These are phyloP conservation scores for Semaprochilodus insignis DNA, from an alignment of 2,797 vertebrate genomes.

Conservation along the genomic window DNA sequence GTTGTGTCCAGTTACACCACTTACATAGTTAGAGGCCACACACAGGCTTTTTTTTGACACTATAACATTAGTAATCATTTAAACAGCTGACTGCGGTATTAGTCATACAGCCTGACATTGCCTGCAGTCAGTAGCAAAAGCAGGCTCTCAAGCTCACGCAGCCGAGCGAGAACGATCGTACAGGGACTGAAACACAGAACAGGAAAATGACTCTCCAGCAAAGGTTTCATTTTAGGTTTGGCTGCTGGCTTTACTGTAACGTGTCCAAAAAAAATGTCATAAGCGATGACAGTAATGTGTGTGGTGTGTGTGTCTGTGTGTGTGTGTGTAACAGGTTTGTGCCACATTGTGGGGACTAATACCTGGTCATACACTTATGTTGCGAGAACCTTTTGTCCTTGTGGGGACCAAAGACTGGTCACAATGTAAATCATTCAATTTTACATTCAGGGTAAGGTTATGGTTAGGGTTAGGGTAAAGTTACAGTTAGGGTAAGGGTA, in stretches of 20 bases:
- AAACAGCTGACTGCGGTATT: not conserved
- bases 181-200: not conserved
- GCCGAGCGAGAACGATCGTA: not conserved
- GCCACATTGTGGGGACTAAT: no score
- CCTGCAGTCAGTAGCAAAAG: not conserved
- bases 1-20: no score
- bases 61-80: not conserved
- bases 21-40: not conserved
- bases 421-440: no score
- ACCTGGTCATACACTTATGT: no score
- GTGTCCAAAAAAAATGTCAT: not conserved
- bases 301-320: not conserved
- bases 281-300: constrained; percentile 22
- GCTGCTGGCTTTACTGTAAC: constrained; percentile 25
- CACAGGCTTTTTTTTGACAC: not conserved
- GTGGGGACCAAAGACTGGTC: no score
- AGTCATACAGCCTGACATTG: not conserved
- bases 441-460: no score
- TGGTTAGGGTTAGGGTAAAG: no score
- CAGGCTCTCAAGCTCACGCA: not conserved
- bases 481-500: no score
- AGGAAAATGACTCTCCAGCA: constrained; percentile 11
- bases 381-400: no score
- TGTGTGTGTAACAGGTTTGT: no score
- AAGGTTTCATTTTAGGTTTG: constrained; percentile 31